Conservation (phyloP, 2,113 vertebrate species). For the Neolamprologus toae region DNA sequence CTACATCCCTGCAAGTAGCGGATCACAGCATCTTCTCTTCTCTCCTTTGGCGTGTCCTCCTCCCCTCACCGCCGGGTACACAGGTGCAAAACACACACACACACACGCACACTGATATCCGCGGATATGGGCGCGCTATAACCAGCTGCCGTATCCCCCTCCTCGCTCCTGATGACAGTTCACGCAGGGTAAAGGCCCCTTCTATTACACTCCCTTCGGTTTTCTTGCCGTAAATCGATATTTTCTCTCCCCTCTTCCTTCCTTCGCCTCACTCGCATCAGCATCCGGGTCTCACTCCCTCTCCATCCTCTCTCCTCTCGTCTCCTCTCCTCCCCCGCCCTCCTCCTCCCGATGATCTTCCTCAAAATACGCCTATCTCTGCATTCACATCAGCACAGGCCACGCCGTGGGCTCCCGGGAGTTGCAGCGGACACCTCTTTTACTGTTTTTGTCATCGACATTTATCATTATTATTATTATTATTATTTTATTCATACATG, state of each 20-base stretch:
- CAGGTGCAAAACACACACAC: not conserved
- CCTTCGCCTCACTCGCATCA: conserved; percentile 69
- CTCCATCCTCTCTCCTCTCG: conserved; percentile 38
- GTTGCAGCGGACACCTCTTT: not conserved
- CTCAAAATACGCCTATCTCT: conserved; percentile 34
- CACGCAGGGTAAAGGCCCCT: conserved; percentile 26
- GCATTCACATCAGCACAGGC: conserved; percentile 21
- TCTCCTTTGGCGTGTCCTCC: conserved; percentile 65
- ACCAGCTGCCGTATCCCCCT: not conserved
- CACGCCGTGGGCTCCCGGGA: not conserved
- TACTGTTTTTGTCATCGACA: not conserved
- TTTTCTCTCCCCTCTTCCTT: conserved; percentile 68
- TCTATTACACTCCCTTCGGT: conserved; percentile 37
- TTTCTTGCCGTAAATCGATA: conserved; percentile 73
- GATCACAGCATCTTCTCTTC: conserved; percentile 70
- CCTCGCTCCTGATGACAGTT: conserved; percentile 11
- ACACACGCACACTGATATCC: not conserved
- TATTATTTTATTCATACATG: not conserved
- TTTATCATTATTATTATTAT: not conserved
- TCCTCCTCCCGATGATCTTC: conserved; percentile 12
- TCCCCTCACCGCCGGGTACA: conserved; percentile 24
- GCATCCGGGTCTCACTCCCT: conserved; percentile 58
- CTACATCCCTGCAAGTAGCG: conserved; percentile 63
- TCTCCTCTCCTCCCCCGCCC: not conserved
- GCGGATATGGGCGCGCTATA: not conserved